phyloP scores from a whole-genome alignment of 1,140 invertebrate genomes.

The Elymnias hypermnestra region DNA sequence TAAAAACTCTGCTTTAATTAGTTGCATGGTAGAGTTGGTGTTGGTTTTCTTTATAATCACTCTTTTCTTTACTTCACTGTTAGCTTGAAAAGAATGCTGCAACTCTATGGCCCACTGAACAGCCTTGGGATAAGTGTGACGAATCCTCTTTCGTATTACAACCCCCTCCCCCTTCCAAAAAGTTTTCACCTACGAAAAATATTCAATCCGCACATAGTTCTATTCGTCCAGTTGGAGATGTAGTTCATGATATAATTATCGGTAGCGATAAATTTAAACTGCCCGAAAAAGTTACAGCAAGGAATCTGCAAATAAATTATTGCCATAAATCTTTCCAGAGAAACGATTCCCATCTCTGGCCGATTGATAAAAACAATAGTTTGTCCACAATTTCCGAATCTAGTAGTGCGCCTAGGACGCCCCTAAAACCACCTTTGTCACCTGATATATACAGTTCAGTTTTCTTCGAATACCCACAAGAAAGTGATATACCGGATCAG shows the following conservation, averaged over 20 bases:
- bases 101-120: conserved; percentile 48
- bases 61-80: conserved; percentile 48
- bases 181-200: conserved; percentile 2
- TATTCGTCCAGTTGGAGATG: conserved; percentile 29
- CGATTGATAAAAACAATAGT: conserved; percentile 36
- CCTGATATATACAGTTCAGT: conserved; percentile 59
- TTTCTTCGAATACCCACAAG: conserved; percentile 52
- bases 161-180: conserved; percentile 23
- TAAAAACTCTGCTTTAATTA: conserved; percentile 16
- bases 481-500: conserved; percentile 30
- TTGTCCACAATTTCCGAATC: conserved; percentile 54
- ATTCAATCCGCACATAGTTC: conserved; percentile 3
- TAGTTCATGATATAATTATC: conserved; percentile 48
- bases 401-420: conserved; percentile 33
- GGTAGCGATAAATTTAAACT: conserved; percentile 40
- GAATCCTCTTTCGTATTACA: conserved; percentile 46
- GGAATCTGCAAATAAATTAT: conserved; percentile 29
- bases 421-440: conserved; percentile 36
- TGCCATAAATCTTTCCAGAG: conserved; percentile 29
- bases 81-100: conserved; percentile 64
- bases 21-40: conserved; percentile 28
- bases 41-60: conserved; percentile 31
- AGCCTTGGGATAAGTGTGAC: conserved; percentile 57
- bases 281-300: conserved; percentile 36
- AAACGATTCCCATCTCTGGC: conserved; percentile 51